Evolutionary conservation across 2,113 vertebrate species (phyloP), one percentile per base, ranked within the genome.

Genomic region (human): DNA sequence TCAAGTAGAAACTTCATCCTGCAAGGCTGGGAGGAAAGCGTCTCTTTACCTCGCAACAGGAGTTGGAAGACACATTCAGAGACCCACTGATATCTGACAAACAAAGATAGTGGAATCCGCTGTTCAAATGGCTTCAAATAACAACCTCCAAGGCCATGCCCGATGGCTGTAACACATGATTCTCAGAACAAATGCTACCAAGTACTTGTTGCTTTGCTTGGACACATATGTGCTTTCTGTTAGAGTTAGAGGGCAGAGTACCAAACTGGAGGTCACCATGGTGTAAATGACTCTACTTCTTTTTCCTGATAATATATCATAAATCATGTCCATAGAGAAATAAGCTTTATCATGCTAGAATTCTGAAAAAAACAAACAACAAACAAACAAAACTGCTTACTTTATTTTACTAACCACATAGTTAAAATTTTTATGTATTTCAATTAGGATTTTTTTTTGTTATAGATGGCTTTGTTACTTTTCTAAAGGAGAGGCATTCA

Each of bases 61-160:
- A 93, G 78, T 38, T 80, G 43, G 59, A 88, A 96, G 96, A 86
- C 30, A 87, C 48, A 57, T 30, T 98, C 45, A 89, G 92, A 81
- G 91, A 22, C 87, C 66, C 48, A 57, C 45, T 82, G 88, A 83
- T 32, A 61, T 11, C 70, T 59, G 61, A 84, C 40, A 91, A 87
- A 93, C 14, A 73, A 35, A 90, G 35, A 52, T 14, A 9, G n/a
- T 30, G 35, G 43, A 38, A 14, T 5, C 17, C 6, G 12, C 35
- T 6, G 23, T 70, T 70, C 8, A 2, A 30, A n/a, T 3, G 57
- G 82, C 68, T 97, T 83, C 95, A 89, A 32, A 40, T 5, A 64
- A 52, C 59, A 35, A 25, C 35, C 40, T 30, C 83, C 27, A 16
- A 80, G 55, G 61, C 76, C 66, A 57, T 45, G 59, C 70, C 68